Base-by-base conservation (phyloP, 2,888 invertebrate species). In the Acrobasis consociella region DNA sequence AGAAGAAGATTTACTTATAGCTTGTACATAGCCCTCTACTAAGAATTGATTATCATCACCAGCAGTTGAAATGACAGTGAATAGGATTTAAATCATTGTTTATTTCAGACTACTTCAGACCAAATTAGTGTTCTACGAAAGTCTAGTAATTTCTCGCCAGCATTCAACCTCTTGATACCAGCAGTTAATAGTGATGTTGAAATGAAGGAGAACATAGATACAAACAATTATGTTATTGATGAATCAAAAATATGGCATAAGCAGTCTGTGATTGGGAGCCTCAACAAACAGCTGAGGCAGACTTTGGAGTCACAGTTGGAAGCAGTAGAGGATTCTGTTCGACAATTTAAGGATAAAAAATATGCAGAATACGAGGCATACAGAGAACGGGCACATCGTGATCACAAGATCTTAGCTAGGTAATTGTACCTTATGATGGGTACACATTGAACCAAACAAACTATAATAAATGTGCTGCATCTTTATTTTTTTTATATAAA, bases 341-440 rank as follows among this genome's bases (percentile, higher is more conserved):
- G 95, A 75, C 94, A 94, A 65, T 97, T 94, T 86, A 94, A 95
- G 68, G 95, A 95, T 74, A 95, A 95, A 77, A 95, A 96, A 78
- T 96, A 96, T 91, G 94, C 95, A 65, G 93, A 95, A 71, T 93
- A 97, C 73, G 96, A 97, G 79, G 94, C 94, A 69, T 95, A 94
- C 82, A 94, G 94, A 76, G 96, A 96, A 82, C 94, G 93, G 78
- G 95, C 95, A 68, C 95, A 95, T 76, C 94, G 93, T 74, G 96
- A 97, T 84, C 95, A 95, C 80, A 94, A 94, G 83, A 91, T 94
- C 82, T 93, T 95, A 86, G 87, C 93, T 81, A 94, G 94, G 93
- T 95, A 82, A 77, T 55, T 56, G 11, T 2, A 5, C 42, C 10
- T 13, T 39, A 10, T 39, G 8, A 5, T 39, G 8, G 1, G 22